A percentile compares a stretch with the other conserved stretches of the same genome.
These are phyloP conservation scores for silkworm (Bombyx mori) DNA, from an alignment of 1,140 invertebrate species.

Conservation along the genomic window DNA sequence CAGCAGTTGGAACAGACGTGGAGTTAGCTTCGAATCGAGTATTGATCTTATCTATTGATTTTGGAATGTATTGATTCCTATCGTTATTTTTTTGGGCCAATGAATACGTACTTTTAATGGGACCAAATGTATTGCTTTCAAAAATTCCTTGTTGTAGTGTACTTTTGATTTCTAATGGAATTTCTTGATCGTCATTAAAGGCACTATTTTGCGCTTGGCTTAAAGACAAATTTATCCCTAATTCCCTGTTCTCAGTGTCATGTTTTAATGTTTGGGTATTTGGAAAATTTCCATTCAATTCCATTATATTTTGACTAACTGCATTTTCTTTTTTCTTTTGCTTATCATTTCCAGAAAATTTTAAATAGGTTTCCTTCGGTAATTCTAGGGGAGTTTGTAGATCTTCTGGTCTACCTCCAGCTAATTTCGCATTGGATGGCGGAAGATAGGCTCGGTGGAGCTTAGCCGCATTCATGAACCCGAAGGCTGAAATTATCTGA, in stretches of 20 bases:
- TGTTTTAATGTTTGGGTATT: conserved; percentile 35
- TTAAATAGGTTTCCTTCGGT: conserved; percentile 18
- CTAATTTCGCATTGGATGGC: conserved; percentile 31
- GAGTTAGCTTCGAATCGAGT: too few species aligned
- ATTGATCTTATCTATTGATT: too few species aligned
- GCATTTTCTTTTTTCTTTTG: conserved; percentile 37
- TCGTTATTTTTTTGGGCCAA: too few species aligned
- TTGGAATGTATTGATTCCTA: too few species aligned
- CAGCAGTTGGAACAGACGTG: too few species aligned
- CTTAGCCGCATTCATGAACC: conserved; percentile 29
- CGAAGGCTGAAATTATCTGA: conserved; percentile 25
- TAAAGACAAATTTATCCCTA: conserved; percentile 41
- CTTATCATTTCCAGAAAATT: conserved; percentile 25
- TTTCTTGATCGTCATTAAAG: conserved; percentile 22
- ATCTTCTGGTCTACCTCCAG: conserved; percentile 26
- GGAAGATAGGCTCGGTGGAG: conserved; percentile 42
- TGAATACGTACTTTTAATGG: too few species aligned
- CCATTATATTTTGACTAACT: conserved; percentile 54
- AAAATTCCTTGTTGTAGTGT: too few species aligned
- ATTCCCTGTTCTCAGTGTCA: conserved; percentile 25
- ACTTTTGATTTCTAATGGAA: too few species aligned
- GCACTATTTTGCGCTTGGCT: conserved; percentile 38
- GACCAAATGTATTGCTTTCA: too few species aligned
- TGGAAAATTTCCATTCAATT: conserved; percentile 32
- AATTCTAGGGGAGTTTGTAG: conserved; percentile 30